A percentile compares a stretch with the other conserved stretches of the same genome.
Conservation (phyloP, 2,113 vertebrate genomes). For the Cairina moschata region DNA sequence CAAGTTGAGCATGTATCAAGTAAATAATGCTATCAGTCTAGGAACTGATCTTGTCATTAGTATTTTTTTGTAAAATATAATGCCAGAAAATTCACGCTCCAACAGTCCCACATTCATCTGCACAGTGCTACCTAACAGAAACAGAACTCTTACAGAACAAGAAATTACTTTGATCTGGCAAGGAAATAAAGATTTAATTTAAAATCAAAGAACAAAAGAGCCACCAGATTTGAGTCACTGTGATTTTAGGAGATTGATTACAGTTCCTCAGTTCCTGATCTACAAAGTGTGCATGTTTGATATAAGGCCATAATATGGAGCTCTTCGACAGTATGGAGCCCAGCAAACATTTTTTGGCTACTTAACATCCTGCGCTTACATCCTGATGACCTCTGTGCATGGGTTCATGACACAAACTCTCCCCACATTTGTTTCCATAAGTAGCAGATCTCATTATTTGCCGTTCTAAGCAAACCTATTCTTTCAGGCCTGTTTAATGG, state of each 20-base stretch:
- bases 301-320: neutral
- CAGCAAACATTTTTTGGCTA: neutral
- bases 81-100: neutral
- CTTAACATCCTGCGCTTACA: accelerated
- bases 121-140: neutral
- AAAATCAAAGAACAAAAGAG: neutral
- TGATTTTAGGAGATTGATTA: neutral
- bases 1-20: neutral
- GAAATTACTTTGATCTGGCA: neutral
- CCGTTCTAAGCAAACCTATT: neutral
- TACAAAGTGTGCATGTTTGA: neutral
- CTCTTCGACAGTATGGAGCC: neutral
- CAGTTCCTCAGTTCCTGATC: neutral
- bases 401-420: neutral
- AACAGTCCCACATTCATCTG: neutral
- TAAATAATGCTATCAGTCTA: neutral
- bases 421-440: accelerated
- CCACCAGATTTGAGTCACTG: neutral
- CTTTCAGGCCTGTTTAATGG: neutral
- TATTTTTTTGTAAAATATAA: neutral
- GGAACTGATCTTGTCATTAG: neutral
- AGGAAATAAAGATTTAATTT: neutral
- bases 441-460: neutral
- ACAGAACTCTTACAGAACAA: neutral
- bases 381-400: neutral